These are phyloP conservation scores for Dicaeum eximium DNA, from an alignment of 2,113 vertebrate genomes.

Conservation along the genomic window DNA sequence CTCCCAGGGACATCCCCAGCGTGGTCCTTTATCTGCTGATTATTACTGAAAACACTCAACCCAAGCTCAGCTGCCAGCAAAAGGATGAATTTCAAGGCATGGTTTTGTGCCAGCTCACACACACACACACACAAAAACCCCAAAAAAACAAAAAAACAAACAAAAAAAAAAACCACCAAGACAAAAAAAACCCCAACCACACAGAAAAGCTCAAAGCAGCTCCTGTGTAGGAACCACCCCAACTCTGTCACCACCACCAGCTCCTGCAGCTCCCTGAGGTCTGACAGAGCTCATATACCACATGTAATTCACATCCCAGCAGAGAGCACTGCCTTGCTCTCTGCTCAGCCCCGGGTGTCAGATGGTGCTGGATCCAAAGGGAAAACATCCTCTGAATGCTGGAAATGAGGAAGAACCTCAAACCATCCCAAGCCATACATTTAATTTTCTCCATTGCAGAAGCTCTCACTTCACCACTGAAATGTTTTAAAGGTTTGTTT, in stretches of 20 bases:
- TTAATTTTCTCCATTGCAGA: background rate
- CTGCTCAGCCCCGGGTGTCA: background rate
- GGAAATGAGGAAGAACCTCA: background rate
- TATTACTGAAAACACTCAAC: background rate
- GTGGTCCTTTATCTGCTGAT: background rate
- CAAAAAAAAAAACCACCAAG: too few species aligned
- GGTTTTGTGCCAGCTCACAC: background rate
- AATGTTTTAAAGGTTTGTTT: background rate
- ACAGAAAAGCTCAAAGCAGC: background rate
- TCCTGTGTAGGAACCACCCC: fast-evolving
- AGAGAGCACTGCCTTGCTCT: background rate
- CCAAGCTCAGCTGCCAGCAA: background rate
- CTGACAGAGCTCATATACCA: fast-evolving
- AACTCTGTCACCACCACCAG: background rate
- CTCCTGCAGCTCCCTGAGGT: background rate
- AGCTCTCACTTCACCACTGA: background rate
- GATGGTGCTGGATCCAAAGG: background rate
- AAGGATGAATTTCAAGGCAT: background rate
- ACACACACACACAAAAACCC: too few species aligned
- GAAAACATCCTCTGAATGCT: background rate
- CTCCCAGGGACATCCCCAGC: background rate
- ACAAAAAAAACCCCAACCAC: too few species aligned
- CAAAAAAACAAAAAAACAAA: background rate
- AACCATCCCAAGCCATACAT: background rate
- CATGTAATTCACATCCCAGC: background rate